phyloP scores from a whole-genome alignment of 1,140 invertebrate genomes.

The Bombus haemorrhoidalis region DNA sequence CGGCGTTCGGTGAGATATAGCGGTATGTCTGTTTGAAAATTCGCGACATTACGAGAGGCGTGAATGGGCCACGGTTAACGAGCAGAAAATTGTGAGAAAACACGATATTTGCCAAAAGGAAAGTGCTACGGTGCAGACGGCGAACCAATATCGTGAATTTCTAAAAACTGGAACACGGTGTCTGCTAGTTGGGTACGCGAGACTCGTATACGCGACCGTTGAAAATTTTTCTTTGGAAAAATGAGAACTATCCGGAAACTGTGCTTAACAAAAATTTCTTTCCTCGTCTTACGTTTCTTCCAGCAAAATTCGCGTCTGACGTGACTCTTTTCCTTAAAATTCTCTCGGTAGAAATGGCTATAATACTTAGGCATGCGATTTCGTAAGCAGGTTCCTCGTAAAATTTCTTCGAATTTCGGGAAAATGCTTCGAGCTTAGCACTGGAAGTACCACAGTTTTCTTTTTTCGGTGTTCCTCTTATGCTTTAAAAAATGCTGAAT shows the following conservation, averaged over 20 bases:
- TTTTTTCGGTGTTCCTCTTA: too few species aligned
- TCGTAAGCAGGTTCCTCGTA: neutral
- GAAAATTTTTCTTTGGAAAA: neutral
- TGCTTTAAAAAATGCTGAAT: too few species aligned
- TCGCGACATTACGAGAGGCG: neutral
- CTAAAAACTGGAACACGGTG: neutral
- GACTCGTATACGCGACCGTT: neutral
- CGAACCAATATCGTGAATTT: conserved; percentile 2
- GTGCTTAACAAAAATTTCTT: neutral
- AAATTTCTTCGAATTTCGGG: neutral
- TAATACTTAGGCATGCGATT: neutral
- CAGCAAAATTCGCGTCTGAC: neutral
- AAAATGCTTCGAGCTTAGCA: too few species aligned
- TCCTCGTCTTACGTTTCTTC: neutral
- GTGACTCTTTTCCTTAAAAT: neutral
- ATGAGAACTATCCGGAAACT: neutral
- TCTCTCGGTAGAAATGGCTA: neutral
- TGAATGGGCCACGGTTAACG: neutral
- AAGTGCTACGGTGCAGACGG: neutral
- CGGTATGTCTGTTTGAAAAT: neutral
- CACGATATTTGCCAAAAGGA: neutral
- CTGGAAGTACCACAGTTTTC: too few species aligned
- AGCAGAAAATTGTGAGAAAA: conserved; percentile 2
- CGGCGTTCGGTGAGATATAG: neutral
- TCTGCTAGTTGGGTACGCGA: neutral